These are phyloP conservation scores for Brachypalpus laphriformis DNA, from an alignment of 2,888 invertebrate genomes.

Conservation along the genomic window DNA sequence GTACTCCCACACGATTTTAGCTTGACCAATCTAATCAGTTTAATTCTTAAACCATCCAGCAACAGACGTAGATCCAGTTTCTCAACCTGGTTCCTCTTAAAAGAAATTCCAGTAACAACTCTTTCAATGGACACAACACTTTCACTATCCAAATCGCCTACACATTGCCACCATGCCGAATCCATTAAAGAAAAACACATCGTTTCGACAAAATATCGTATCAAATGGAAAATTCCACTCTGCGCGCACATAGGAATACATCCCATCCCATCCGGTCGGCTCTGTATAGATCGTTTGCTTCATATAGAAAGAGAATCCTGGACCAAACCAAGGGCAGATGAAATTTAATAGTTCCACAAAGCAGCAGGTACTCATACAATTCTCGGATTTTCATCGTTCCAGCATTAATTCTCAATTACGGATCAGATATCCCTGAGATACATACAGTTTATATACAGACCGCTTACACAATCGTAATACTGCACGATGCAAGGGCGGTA, in stretches of 20 bases:
- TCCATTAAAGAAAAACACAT: not conserved
- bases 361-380: constrained; percentile 5
- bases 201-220: not conserved
- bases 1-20: too few relatives aligned
- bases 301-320: not conserved
- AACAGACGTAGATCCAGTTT: too few relatives aligned
- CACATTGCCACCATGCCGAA: too few relatives aligned
- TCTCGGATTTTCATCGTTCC: not conserved
- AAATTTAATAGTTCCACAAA: constrained; percentile 19
- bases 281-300: not conserved
- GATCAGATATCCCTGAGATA: not conserved
- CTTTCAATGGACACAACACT: too few relatives aligned
- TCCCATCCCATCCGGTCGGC: too few relatives aligned
- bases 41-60: too few relatives aligned
- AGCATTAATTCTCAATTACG: constrained; percentile 20
- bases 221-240: not conserved
- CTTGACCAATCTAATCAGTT: too few relatives aligned
- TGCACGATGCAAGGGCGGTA: not conserved
- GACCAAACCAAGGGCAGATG: not conserved
- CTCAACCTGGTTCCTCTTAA: too few relatives aligned
- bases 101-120: too few relatives aligned
- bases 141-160: too few relatives aligned
- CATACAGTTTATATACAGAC: not conserved
- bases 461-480: not conserved
- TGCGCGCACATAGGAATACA: not conserved